Base-by-base conservation (phyloP, 92 coral and sea anemone species). In the Phenganax stokvisi region DNA sequence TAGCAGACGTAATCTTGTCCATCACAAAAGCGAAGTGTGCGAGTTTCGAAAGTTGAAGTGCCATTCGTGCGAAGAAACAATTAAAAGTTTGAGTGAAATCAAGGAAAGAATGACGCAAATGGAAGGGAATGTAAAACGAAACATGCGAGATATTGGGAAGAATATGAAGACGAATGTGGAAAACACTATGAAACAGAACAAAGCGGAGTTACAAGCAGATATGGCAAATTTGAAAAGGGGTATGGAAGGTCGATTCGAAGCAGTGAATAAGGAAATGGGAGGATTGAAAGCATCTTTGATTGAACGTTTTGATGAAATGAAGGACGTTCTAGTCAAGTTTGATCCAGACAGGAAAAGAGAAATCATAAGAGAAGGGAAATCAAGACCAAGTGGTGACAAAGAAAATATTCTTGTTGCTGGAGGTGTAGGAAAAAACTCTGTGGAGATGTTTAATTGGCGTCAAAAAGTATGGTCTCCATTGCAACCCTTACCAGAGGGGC, bases 21-120 rank as follows among this genome's bases (percentile, higher is more conserved):
- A 77, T 58, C 81, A 77, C 60, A 71, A 77, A 29, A 31, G 56
- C 3, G 51, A 74, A 52, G 61, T 74, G 51, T 77, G 81, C 60
- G 81, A 27, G 68, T 77, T 51, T 30, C 58, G 81, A 47, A 30
- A 25, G 60, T 51, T 67, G 13, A 59, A 59, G 13, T 12, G 65
- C 65, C 13, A 59, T 25, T 59, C 17, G 17, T 59, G 25, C 25
- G 25, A 20, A 20, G 25, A 12, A 59, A 12, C 17, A 59, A 12
- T 59, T 58, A 58, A 58, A 3, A 58, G 4, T 11, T 58, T 58
- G 4, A 11, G 31, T 62, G 7, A 10, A 28, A 67, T 67, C 37
- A 8, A 10, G 37, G 72, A 31, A 30, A 58, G 81, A 77, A 7
- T 30, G 71, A 15, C 15, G 6, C 31, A 16, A 77, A 58, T 56